Base-by-base conservation (phyloP, 2,113 vertebrate genomes). In the Ovis canadensis region DNA sequence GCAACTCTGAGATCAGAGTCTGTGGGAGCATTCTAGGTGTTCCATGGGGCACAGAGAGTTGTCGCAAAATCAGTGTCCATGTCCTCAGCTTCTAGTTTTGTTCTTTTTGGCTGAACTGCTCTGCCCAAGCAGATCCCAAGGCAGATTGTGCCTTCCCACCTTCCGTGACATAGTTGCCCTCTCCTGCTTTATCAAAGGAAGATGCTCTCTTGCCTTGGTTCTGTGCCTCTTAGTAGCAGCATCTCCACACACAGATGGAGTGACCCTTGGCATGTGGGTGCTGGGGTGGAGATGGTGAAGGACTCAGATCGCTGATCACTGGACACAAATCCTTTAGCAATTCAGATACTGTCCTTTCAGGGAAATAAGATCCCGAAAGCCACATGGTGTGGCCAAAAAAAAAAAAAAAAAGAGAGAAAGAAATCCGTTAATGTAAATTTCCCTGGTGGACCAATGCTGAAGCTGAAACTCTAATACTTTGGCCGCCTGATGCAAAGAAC, bases 41-140 rank as follows among this genome's bases (percentile, higher is more conserved):
- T 4, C 13, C 0, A 6, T 5, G n/a, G 48, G 36, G 7, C 2
- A 6, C 0, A 4, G 21, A 10, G 5, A 25, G 21, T 45, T 43
- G 27, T 40, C 2, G 10, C 5, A 23, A 40, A 57, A 4, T 55
- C n/a, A 1, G 3, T 14, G 25, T 40, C 74, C 14, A 36, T 57
- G 74, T 16, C 16, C 27, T 57, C 40, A 3, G 40, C 13, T 81
- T 45, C 55, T 27, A 2, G 57, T 9, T 36, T 19, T 40, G 36
- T 52, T 40, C 21, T 60, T 8, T 29, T 74, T 31, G 33, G 14
- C 67, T 1, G 71, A 29, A 21, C 21, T 7, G 7, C 23, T 27
- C 2, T 29, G 17, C 50, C 78, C 14, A 9, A 55, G 78, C 10
- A 57, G 6, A 10, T 36, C 45, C n/a, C 5, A 43, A 21, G 36